Percentiles rank a stretch among this genome's conserved stretches.
Conservation (phyloP, 1,140 invertebrate genomes). For the Ceratina calcarata region DNA sequence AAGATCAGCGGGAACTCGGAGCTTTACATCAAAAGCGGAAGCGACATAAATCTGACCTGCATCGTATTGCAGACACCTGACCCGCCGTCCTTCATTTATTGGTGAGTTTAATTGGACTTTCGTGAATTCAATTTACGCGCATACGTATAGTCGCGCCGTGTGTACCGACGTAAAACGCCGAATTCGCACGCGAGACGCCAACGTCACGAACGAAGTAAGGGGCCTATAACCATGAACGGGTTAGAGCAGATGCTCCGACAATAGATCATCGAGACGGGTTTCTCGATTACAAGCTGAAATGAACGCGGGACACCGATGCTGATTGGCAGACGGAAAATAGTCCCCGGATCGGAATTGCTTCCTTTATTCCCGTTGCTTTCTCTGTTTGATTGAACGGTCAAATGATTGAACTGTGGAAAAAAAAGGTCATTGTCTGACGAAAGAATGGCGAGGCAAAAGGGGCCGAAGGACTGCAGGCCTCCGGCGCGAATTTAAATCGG, state of each 20-base stretch:
- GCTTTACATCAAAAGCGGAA: conserved; percentile 92
- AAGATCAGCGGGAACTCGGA: conserved; percentile 92
- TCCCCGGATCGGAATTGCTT: conserved; percentile 19
- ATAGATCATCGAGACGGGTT: conserved; percentile 23
- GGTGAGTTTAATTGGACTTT: conserved; percentile 79
- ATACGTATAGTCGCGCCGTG: not conserved
- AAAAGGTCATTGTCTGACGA: conserved; percentile 18
- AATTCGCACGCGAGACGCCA: not conserved
- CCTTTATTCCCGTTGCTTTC: conserved; percentile 3
- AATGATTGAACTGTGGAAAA: conserved; percentile 17
- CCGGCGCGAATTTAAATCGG: conserved; percentile 1
- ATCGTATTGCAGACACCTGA: conserved; percentile 91
- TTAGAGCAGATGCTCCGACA: conserved; percentile 1
- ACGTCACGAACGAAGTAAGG: conserved; percentile 1
- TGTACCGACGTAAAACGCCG: conserved; percentile 20
- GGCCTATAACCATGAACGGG: not conserved
- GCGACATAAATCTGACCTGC: conserved; percentile 94
- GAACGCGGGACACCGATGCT: conserved; percentile 9
- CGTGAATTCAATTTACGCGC: conserved; percentile 24
- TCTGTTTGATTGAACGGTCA: conserved; percentile 8
- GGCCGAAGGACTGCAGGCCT: not conserved
- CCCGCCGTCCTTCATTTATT: conserved; percentile 94
- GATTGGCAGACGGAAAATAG: conserved; percentile 28
- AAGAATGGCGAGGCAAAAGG: conserved; percentile 5
- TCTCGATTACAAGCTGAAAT: conserved; percentile 38